Evolutionary conservation across 1,140 invertebrate species (phyloP), one percentile per base, ranked within the genome.

Genomic region (Psilanteris sp.): DNA sequence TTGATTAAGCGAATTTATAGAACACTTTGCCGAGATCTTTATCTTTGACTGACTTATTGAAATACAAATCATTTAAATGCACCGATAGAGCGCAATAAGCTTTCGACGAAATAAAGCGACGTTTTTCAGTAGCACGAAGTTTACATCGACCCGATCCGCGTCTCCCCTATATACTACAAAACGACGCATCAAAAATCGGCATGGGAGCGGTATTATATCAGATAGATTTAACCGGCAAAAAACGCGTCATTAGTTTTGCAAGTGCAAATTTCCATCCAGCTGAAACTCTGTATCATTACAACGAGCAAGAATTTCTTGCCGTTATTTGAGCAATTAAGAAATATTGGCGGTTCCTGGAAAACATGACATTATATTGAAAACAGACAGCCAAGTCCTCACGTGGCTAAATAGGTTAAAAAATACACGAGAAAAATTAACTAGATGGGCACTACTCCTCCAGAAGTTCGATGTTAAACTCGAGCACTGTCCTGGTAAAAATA

Each of bases 71-170:
- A 3, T 39, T 39, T 9, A 9, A 11, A 22, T 39, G 36, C 16
- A 20, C 36, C 0, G 8, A 15, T 3, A 8, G 22, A 6, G 16
- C 15, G 4, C 3, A 18, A 5, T 0, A 16, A 4, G 36, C 36
- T 18, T 39, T 39, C 9, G 2, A 9, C 6, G 11, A 9, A 4
- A 22, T 6, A 2, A 39, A 39, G 13, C 1, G 22, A 9, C 5
- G 18, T 4, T 39, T 39, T 9, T 8, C 15, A 2, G 1, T 15
- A 29, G 24, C 24, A 4, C 16, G 18, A 11, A 39, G 22, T 11
- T 8, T 39, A 20, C 11, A 39, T n/a, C 36, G 36, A 20, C 36
- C 36, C n/a, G 9, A 39, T 22, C 24, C 43, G n/a, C 7, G 0
- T 36, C n/a, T 8, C 7, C n/a, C 1, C 8, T 36, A 16, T 15